Evolutionary conservation across 2,888 invertebrate genomes (phyloP), one percentile per base, ranked within the genome.

Genomic region (Drosophila bunnanda): DNA sequence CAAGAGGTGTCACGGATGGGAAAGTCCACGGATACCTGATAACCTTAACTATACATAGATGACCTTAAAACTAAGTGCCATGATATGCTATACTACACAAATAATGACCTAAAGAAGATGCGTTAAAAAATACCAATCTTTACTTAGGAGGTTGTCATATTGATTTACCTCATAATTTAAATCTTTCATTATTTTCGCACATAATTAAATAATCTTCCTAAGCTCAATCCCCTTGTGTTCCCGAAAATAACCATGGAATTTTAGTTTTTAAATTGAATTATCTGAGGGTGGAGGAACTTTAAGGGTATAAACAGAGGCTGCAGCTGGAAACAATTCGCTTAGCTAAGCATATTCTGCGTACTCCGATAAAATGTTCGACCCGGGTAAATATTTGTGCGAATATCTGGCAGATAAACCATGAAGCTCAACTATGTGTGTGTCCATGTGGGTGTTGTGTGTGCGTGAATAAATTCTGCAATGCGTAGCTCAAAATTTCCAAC

Each of bases 401-500:
- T 83, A 78, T 87, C 84, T 88, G 79, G 67, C 57, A 80, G 74
- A 77, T 75, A 77, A 52, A 60, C 72, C 79, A 75, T 61, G 69
- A 36, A 46, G 59, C 38, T 38, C 50, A 81, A 74, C 76, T 67
- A 55, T 66, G 60, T 69, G 36, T 53, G 32, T 43, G 46, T 32
- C 32, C 55, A 52, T 58, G 71, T 69, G 54, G 46, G 64, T 64
- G 34, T 43, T 50, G 50, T 38, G 28, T 38, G 55, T 62, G 43
- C 67, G 62, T 54, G 57, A 48, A 50, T 67, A 72, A 78, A 82
- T 80, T 88, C 80, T 78, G 79, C 79, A 78, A 54, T 82, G 87
- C 86, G 84, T 88, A 71, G 79, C 87, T 86, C 53, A 83, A 83
- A 88, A 84, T 84, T 69, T 74, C 74, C 71, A 65, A 76, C 82